A percentile compares a stretch with the other conserved stretches of the same genome.
These are phyloP conservation scores for Cossypha niveicapilla DNA, from an alignment of 2,797 vertebrate species.

Conservation along the genomic window DNA sequence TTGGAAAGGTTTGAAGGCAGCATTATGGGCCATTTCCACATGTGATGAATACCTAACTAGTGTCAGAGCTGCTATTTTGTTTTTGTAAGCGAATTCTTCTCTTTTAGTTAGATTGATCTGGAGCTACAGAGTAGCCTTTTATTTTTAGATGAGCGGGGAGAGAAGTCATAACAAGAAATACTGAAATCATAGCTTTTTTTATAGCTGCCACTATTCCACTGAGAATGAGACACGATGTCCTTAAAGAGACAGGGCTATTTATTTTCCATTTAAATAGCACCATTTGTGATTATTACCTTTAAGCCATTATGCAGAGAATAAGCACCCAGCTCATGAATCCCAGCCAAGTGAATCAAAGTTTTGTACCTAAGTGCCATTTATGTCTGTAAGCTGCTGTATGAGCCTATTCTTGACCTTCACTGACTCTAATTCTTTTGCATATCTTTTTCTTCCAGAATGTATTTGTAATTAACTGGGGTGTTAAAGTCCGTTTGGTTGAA, in stretches of 20 bases:
- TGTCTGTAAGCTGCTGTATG: not conserved
- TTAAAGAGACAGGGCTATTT: conserved; percentile 61
- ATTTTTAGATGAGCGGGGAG: conserved; percentile 41
- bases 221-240: not conserved
- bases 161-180: conserved; percentile 59
- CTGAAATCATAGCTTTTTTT: conserved; percentile 63
- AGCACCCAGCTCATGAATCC: conserved; percentile 34
- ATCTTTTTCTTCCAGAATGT: not conserved
- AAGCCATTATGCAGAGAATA: conserved; percentile 1
- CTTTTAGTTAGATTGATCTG: conserved; percentile 64
- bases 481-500: not conserved
- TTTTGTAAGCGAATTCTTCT: conserved; percentile 50
- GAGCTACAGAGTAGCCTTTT: conserved; percentile 49
- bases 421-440: not conserved
- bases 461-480: not conserved
- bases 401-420: conserved; percentile 38
- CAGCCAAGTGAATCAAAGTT: conserved; percentile 42
- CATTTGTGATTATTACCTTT: conserved; percentile 48
- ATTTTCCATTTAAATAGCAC: conserved; percentile 57
- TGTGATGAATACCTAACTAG: conserved; percentile 59
- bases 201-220: conserved; percentile 49
- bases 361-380: conserved; percentile 13
- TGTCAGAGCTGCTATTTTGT: conserved; percentile 56
- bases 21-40: conserved; percentile 52
- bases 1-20: conserved; percentile 66